Evolutionary conservation across 1,140 invertebrate genomes (phyloP), one percentile per base, ranked within the genome.

Genomic region (Cryptotermes secundus): DNA sequence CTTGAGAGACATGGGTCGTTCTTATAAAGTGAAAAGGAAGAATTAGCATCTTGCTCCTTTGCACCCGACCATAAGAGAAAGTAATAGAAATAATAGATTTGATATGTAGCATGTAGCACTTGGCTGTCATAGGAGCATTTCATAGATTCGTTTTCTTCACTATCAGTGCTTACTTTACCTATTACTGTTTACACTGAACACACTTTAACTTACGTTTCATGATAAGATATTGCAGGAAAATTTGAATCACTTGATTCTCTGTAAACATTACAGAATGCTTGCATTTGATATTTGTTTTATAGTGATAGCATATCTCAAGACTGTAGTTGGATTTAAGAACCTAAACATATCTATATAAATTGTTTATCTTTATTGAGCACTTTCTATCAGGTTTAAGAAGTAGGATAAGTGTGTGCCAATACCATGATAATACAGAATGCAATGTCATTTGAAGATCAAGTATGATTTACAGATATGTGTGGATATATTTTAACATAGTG

Each of bases 221-320:
- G 59, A 72, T 72, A 72, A 72, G 59, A 72, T 72, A 72, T 72
- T 72, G 59, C 59, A 72, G n/a, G 14, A 72, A 72, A 31, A 72
- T 26, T 72, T 72, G 59, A 72, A 72, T n/a, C 59, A 31, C n/a
- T 72, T 72, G 26, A 72, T n/a, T 31, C 59, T 72, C 7, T 72
- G 59, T 72, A 72, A 72, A 72, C n/a, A 72, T 72, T 72, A 72
- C 59, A 72, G n/a, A 72, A 72, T 72, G 14, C 59, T 72, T 31
- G 59, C 59, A 72, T 72, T 72, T 72, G n/a, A 72, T 72, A 72
- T 72, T 72, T 72, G 59, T 72, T 72, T 72, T 72, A 72, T 72
- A 72, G 10, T n/a, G 59, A 72, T 72, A 72, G n/a, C 59, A 10
- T 72, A 72, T 72, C 59, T n/a, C 9, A 72, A 72, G 59, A 72